Conservation (phyloP, 2,888 invertebrate genomes). For the Falcaria lacertinaria region DNA sequence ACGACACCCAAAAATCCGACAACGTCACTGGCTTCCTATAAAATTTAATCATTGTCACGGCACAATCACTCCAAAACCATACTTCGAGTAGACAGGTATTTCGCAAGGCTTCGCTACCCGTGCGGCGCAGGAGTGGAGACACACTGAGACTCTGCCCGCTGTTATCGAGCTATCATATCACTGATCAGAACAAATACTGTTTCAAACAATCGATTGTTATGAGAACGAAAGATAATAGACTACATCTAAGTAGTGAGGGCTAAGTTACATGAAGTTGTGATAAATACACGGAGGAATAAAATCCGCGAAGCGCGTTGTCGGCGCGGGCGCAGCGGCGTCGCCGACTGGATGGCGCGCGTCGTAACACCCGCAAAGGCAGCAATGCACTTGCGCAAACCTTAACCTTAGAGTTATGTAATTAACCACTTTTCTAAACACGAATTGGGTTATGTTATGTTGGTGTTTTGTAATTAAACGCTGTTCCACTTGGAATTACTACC, state of each 20-base stretch:
- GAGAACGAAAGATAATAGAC: neutral
- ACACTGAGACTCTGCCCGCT: conserved; percentile 15
- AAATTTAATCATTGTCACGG: conserved; percentile 63
- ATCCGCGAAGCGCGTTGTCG: neutral
- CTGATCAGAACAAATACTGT: conserved; percentile 12
- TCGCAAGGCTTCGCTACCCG: conserved; percentile 29
- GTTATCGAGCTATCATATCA: conserved; percentile 43
- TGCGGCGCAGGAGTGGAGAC: conserved; percentile 24
- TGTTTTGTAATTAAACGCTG: conserved; percentile 18
- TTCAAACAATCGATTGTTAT: neutral
- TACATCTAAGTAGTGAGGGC: neutral
- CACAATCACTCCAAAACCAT: conserved; percentile 9
- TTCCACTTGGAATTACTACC: neutral
- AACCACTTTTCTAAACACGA: conserved; percentile 42
- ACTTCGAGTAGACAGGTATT: conserved; percentile 8
- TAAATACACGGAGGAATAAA: neutral
- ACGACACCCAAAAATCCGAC: conserved; percentile 60
- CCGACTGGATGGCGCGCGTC: conserved; percentile 9
- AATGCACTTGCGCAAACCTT: conserved; percentile 55
- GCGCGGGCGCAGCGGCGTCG: conserved; percentile 22
- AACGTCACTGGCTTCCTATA: conserved; percentile 48
- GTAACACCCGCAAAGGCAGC: conserved; percentile 14
- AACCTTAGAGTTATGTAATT: conserved; percentile 58
- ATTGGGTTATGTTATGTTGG: conserved; percentile 34
- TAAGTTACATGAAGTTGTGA: neutral